Conservation (phyloP, 2,797 vertebrate genomes). For the Chiroxiphia lanceolata region DNA sequence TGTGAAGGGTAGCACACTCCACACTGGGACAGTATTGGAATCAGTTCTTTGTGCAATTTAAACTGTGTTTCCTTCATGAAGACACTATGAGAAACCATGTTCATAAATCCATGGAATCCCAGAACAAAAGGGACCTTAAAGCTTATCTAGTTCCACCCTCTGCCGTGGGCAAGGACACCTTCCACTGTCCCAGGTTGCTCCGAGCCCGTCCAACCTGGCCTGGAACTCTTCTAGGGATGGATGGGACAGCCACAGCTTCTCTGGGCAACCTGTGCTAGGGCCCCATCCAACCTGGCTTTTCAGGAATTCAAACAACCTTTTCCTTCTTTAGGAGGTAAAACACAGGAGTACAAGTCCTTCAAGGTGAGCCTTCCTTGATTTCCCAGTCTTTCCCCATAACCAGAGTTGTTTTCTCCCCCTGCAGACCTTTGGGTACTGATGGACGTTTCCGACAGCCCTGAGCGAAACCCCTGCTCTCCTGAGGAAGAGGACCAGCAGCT, state of each 20-base stretch:
- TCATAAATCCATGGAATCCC: neutral
- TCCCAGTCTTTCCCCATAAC: neutral
- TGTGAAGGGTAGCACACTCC: neutral
- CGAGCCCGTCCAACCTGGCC: neutral
- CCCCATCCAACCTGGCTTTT: neutral
- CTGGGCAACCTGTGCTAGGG: neutral
- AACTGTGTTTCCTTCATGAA: neutral
- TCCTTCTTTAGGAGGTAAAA: neutral
- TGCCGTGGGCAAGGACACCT: neutral
- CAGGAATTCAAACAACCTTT: neutral
- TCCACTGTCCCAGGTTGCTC: neutral
- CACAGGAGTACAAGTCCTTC: too few relatives aligned
- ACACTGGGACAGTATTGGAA: neutral
- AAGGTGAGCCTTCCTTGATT: neutral
- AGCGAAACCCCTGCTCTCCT: slow-evolving; percentile 87
- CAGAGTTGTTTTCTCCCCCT: neutral
- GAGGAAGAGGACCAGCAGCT: slow-evolving; percentile 82
- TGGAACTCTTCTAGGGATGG: neutral
- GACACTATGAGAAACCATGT: rapidly evolving
- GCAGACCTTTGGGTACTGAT: slow-evolving; percentile 79
- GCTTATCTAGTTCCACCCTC: neutral
- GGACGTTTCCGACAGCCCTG: slow-evolving; percentile 93
- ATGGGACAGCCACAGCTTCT: neutral
- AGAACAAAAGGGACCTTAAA: neutral
- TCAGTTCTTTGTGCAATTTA: neutral